Conservation (phyloP, 53 echinoderm and acorn worm species). For the Henricia sp. region DNA sequence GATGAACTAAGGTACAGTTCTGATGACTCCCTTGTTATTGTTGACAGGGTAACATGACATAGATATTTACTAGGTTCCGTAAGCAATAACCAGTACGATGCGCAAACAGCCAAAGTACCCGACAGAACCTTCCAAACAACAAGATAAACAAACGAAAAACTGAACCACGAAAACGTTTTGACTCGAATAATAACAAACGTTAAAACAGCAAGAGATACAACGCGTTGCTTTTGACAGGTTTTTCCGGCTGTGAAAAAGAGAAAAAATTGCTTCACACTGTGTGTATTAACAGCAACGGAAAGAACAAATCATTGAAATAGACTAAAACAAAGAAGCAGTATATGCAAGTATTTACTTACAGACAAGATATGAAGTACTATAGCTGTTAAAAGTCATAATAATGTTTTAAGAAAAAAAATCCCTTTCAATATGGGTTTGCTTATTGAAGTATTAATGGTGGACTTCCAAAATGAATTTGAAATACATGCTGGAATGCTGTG, state of each 20-base stretch:
- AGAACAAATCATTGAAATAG: constrained; percentile 59
- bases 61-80: constrained; percentile 64
- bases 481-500: constrained; percentile 43
- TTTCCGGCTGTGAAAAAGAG: constrained; percentile 55
- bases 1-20: constrained; percentile 63
- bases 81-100: constrained; percentile 65
- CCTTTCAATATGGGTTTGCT: constrained; percentile 64
- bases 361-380: constrained; percentile 57
- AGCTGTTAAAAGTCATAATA: constrained; percentile 57
- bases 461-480: constrained; percentile 60
- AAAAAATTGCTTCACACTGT: constrained; percentile 44
- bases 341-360: constrained; percentile 66
- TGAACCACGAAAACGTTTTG: constrained; percentile 51
- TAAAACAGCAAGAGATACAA: constrained; percentile 38
- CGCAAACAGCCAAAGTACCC: constrained; percentile 64
- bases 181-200: constrained; percentile 30
- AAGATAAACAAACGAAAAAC: constrained; percentile 28
- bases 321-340: constrained; percentile 65
- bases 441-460: constrained; percentile 59
- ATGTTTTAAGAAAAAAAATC: constrained; percentile 55
- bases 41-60: constrained; percentile 61
- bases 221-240: constrained; percentile 42
- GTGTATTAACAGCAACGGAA: constrained; percentile 54
- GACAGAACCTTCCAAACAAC: constrained; percentile 61
- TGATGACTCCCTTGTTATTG: constrained; percentile 62